Evolutionary conservation across 2,888 invertebrate genomes (phyloP).

Genomic region (Isotomurus palustris): DNA sequence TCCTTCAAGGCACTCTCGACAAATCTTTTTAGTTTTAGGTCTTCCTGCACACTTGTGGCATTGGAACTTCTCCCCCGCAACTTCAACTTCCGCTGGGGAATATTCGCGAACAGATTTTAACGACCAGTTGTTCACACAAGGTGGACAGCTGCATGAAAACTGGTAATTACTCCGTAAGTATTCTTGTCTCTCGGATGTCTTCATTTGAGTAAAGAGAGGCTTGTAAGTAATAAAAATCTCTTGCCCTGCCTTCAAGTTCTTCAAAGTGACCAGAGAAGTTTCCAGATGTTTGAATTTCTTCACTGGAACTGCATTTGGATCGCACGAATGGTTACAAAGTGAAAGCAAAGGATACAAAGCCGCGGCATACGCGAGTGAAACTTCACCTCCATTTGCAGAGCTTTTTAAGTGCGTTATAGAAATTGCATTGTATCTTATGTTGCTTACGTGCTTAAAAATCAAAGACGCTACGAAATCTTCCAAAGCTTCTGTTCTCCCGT

Average conservation of each 20-base stretch:
- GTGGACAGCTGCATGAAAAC: slow-evolving; percentile 36
- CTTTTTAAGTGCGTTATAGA: slow-evolving; percentile 32
- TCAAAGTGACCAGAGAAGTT: slow-evolving; percentile 33
- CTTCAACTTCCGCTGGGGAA: too few relatives aligned
- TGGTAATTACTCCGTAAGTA: slow-evolving; percentile 32
- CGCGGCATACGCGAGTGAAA: slow-evolving; percentile 21
- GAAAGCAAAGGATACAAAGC: slow-evolving; percentile 33
- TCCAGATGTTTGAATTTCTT: slow-evolving; percentile 15
- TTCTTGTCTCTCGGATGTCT: slow-evolving; percentile 20
- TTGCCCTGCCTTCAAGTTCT: slow-evolving; percentile 30
- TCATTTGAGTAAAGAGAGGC: slow-evolving; percentile 29
- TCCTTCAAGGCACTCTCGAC: neutral
- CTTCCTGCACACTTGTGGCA: neutral
- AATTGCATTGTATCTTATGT: slow-evolving; percentile 37
- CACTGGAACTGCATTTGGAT: slow-evolving; percentile 34
- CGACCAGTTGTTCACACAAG: slow-evolving; percentile 32
- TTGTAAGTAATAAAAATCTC: slow-evolving; percentile 43
- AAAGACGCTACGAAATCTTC: slow-evolving; percentile 28
- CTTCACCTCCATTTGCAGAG: neutral
- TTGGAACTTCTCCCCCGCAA: neutral
- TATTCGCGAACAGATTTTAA: neutral
- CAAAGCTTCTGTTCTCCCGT: neutral
- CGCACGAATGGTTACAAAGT: slow-evolving; percentile 40
- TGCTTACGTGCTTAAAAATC: slow-evolving; percentile 33
- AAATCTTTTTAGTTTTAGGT: slow-evolving; percentile 8